These are phyloP conservation scores for Eupithecia dodoneata DNA, from an alignment of 2,888 invertebrate genomes.

Conservation along the genomic window DNA sequence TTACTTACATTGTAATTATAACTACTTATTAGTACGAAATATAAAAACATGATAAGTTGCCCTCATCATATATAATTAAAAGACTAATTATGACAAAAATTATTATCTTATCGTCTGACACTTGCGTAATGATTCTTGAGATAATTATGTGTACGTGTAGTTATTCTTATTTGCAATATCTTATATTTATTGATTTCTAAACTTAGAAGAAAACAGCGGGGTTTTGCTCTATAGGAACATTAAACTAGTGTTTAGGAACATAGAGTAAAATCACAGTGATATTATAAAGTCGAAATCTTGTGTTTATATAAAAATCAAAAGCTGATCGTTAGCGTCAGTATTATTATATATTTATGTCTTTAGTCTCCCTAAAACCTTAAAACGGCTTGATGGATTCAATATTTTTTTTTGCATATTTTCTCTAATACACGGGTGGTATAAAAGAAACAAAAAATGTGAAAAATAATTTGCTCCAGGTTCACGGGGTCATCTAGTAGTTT, in stretches of 20 bases:
- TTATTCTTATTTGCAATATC: neutral
- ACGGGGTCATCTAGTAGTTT: neutral
- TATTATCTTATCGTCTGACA: neutral
- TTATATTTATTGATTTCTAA: neutral
- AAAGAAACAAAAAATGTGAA: neutral
- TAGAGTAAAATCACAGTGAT: too few species aligned
- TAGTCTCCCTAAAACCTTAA: neutral
- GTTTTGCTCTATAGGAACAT: neutral
- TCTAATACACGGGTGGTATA: neutral
- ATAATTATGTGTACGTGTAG: neutral
- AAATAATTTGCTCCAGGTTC: neutral
- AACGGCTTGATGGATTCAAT: neutral
- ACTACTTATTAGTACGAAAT: neutral
- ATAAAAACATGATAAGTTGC: neutral
- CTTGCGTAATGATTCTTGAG: neutral
- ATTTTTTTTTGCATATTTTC: neutral
- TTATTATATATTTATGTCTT: too few species aligned
- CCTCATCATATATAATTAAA: slow-evolving; percentile 6
- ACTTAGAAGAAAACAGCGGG: neutral
- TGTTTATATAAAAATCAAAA: neutral
- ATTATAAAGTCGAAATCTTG: neutral
- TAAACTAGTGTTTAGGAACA: too few species aligned
- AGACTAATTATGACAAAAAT: neutral
- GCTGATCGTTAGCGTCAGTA: neutral
- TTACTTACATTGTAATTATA: neutral